Percentiles rank a stretch among this genome's conserved stretches.
phyloP scores from a whole-genome alignment of 1,140 invertebrate genomes.

The Caenorhabditis tropicalis region DNA sequence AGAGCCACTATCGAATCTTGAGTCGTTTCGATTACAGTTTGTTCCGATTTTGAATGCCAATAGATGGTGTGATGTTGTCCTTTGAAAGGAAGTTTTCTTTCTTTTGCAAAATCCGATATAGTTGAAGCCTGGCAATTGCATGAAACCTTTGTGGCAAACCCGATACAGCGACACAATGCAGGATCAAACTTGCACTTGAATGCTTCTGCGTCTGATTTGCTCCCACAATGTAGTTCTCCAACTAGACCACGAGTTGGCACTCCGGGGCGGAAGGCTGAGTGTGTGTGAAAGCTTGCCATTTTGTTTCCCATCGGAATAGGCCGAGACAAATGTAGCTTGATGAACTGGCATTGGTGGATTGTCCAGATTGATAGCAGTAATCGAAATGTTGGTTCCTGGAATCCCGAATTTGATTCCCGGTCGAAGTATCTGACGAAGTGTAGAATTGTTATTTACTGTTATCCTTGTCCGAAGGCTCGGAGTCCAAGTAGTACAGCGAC shows the following conservation, averaged over 20 bases:
- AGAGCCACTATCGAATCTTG: neutral
- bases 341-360: neutral
- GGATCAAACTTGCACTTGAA: neutral
- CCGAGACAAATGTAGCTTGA: neutral
- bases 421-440: neutral
- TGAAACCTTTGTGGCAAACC: neutral
- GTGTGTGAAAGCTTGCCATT: neutral
- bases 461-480: neutral
- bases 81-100: neutral
- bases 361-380: neutral
- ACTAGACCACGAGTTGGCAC: neutral
- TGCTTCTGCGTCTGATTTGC: neutral
- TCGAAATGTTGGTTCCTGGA: neutral
- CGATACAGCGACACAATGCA: neutral
- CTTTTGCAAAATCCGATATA: neutral
- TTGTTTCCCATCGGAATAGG: neutral
- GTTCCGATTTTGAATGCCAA: neutral
- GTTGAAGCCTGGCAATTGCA: neutral
- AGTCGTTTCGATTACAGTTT: neutral
- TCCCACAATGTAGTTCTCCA: neutral
- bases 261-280: neutral
- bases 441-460: neutral
- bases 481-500: neutral
- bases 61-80: neutral
- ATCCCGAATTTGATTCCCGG: neutral